Evolutionary conservation across 2,888 invertebrate species (phyloP).

Genomic region (Pyrochroa serraticornis): DNA sequence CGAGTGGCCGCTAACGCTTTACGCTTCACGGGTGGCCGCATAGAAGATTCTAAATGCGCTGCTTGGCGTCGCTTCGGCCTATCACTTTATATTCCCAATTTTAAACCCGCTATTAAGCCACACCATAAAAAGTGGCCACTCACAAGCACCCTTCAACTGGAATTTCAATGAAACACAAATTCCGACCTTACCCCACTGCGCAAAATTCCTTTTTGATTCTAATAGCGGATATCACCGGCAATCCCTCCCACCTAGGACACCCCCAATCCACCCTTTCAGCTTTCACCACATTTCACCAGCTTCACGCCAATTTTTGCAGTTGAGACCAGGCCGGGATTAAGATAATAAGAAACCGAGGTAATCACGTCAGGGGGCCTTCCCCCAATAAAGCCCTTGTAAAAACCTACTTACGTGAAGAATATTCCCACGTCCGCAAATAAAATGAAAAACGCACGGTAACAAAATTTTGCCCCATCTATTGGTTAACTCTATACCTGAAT

Average conservation of each 20-base stretch:
- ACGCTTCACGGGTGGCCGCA: constrained; percentile 33
- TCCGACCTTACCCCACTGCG: constrained; percentile 14
- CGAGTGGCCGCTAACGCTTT: constrained; percentile 36
- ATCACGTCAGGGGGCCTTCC: too few species aligned
- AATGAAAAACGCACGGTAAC: too few species aligned
- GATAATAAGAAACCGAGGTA: too few species aligned
- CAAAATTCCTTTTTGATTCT: constrained; percentile 24
- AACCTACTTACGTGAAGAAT: too few species aligned
- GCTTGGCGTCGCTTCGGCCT: constrained; percentile 25
- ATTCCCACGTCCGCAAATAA: too few species aligned
- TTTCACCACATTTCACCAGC: constrained; percentile 6
- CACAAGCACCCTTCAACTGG: constrained; percentile 16
- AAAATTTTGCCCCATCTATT: too few species aligned
- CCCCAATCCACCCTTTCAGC: constrained; percentile 5
- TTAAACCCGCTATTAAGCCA: constrained; percentile 21
- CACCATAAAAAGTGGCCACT: constrained; percentile 18
- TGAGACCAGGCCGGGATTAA: too few species aligned
- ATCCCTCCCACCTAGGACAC: neutral
- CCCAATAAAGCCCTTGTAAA: too few species aligned
- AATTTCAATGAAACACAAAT: constrained; percentile 25
- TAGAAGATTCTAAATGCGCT: constrained; percentile 26
- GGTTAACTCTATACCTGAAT: too few species aligned
- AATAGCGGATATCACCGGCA: constrained; percentile 5
- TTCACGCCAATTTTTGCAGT: too few species aligned
- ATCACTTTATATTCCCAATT: constrained; percentile 31